These are phyloP conservation scores for Nomia melanderi DNA, from an alignment of 1,140 invertebrate genomes.

Conservation along the genomic window DNA sequence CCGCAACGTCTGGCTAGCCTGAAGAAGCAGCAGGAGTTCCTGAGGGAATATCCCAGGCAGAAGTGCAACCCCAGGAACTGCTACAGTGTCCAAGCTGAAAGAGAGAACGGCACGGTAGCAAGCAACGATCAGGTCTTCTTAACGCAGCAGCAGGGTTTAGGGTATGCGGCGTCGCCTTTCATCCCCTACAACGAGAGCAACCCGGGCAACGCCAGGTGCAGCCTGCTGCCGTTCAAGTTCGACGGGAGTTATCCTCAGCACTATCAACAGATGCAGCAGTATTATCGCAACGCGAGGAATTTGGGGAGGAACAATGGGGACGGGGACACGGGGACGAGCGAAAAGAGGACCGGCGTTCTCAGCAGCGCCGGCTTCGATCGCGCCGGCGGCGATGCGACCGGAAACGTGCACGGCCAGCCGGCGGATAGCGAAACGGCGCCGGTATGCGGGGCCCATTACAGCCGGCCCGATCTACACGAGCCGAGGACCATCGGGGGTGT, in stretches of 20 bases:
- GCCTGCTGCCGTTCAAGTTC: background rate
- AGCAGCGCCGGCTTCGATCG: constrained; percentile 21
- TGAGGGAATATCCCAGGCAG: constrained; percentile 54
- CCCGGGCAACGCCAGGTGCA: background rate
- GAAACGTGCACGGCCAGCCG: background rate
- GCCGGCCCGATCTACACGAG: constrained; percentile 53
- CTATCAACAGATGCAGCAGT: constrained; percentile 54
- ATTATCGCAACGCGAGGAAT: constrained; percentile 30
- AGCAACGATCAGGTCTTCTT: background rate
- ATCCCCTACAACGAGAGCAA: constrained; percentile 16
- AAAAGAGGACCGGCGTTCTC: background rate
- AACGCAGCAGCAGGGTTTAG: background rate
- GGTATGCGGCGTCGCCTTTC: background rate
- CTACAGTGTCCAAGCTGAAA: constrained; percentile 48
- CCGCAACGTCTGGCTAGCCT: background rate
- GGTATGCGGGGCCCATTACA: constrained; percentile 4
- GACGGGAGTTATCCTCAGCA: constrained; percentile 12
- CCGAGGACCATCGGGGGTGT: constrained; percentile 61
- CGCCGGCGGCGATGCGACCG: constrained; percentile 43
- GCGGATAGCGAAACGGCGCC: background rate
- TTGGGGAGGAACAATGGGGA: constrained; percentile 22
- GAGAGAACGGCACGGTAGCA: constrained; percentile 36
- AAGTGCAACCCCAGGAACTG: constrained; percentile 1
- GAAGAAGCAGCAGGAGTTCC: background rate
- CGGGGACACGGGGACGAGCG: constrained; percentile 26